Conservation (phyloP, 1,140 invertebrate genomes). For the Scaptomyza pallida region DNA sequence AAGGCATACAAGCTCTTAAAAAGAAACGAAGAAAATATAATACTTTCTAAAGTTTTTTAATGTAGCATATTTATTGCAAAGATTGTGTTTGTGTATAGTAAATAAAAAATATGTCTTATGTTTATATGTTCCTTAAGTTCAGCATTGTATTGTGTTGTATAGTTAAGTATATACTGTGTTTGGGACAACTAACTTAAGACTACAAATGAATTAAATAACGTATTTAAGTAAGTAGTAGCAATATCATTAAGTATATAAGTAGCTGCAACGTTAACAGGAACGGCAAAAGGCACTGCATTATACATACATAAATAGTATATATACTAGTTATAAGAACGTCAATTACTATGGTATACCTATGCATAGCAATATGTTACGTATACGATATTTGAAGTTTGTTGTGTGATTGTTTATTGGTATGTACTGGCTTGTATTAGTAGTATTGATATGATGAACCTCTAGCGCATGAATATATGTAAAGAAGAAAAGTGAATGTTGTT, state of each 20-base stretch:
- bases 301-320: slow-evolving; percentile 3
- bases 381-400: slow-evolving; percentile 29
- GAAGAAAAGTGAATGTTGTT: slow-evolving; percentile 14
- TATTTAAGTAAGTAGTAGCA: slow-evolving; percentile 9
- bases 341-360: slow-evolving; percentile 51
- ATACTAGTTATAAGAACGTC: slow-evolving; percentile 34
- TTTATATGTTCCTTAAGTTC: slow-evolving; percentile 8
- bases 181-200: slow-evolving; percentile 29
- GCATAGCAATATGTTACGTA: slow-evolving; percentile 38
- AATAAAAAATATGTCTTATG: slow-evolving; percentile 7
- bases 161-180: slow-evolving; percentile 5
- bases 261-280: slow-evolving; percentile 24
- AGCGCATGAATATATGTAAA: slow-evolving; percentile 25
- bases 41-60: slow-evolving; percentile 17
- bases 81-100: background rate
- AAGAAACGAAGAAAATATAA: slow-evolving; percentile 1
- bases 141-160: slow-evolving; percentile 4
- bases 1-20: slow-evolving; percentile 21
- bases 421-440: background rate
- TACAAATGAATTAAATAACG: slow-evolving; percentile 39
- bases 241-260: slow-evolving; percentile 3
- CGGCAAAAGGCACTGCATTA: slow-evolving; percentile 39
- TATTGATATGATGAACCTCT: slow-evolving; percentile 18
- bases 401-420: slow-evolving; percentile 13
- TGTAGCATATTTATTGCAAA: slow-evolving; percentile 8